These are phyloP conservation scores for Drosophila suboccidentalis DNA, from an alignment of 2,888 invertebrate species.

Conservation along the genomic window DNA sequence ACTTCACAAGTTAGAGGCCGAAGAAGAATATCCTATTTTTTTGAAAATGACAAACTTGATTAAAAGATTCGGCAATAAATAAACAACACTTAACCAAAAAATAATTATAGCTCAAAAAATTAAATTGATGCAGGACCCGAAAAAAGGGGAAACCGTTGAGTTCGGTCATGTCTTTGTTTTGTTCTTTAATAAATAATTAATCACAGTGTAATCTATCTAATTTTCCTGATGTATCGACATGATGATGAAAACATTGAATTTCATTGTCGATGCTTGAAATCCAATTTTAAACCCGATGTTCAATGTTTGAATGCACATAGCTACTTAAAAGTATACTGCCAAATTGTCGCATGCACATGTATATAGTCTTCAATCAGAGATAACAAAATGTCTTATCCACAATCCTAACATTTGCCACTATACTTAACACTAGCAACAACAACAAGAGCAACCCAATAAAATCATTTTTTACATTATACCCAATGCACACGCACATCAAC, in stretches of 20 bases:
- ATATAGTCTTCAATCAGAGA: background rate
- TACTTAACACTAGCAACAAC: background rate
- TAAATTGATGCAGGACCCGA: too few species aligned
- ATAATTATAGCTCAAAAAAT: too few species aligned
- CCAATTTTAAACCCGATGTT: background rate
- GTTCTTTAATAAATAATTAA: background rate
- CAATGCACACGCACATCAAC: constrained; percentile 35
- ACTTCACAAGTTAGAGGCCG: too few species aligned
- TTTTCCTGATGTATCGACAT: background rate
- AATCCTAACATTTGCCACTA: background rate
- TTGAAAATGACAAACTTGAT: too few species aligned
- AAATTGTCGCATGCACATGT: background rate
- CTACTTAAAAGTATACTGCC: background rate
- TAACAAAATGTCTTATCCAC: background rate
- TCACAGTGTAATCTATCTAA: background rate
- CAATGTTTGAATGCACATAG: background rate
- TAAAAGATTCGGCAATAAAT: too few species aligned
- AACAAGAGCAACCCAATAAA: constrained; percentile 33
- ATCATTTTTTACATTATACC: constrained; percentile 45
- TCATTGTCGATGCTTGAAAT: too few species aligned
- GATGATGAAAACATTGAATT: too few species aligned
- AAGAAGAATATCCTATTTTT: too few species aligned
- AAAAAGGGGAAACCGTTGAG: too few species aligned
- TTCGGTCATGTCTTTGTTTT: too few species aligned
- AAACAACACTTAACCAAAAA: too few species aligned